Conservation (phyloP, 92 coral and sea anemone genomes). For the Epizoanthus stellaris region DNA sequence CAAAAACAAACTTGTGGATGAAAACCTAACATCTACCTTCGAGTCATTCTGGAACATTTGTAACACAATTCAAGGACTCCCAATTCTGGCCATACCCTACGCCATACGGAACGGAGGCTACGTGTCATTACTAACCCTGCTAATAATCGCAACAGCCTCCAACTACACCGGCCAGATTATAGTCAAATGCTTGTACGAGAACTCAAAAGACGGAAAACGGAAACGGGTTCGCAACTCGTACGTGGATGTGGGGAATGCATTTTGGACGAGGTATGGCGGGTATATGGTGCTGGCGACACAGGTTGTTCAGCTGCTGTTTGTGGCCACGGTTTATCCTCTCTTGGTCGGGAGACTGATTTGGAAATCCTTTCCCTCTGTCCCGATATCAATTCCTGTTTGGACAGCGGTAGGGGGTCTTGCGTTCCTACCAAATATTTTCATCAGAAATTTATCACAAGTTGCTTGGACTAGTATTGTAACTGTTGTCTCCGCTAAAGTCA, state of each 20-base stretch:
- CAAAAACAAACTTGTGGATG: constrained; percentile 45
- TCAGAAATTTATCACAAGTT: constrained; percentile 90
- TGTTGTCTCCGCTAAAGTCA: constrained; percentile 83
- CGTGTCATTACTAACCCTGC: constrained; percentile 70
- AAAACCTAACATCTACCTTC: constrained; percentile 69
- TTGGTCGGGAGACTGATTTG: constrained; percentile 87
- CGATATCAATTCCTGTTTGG: constrained; percentile 79
- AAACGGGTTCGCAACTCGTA: constrained; percentile 82
- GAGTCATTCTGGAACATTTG: constrained; percentile 98
- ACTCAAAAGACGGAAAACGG: constrained; percentile 51
- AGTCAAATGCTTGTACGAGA: constrained; percentile 84
- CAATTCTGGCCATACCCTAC: constrained; percentile 92
- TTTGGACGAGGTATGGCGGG: constrained; percentile 74
- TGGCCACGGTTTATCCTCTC: constrained; percentile 87
- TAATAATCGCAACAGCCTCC: constrained; percentile 79
- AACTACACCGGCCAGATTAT: constrained; percentile 91
- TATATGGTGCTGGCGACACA: constrained; percentile 79
- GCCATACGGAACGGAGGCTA: constrained; percentile 89
- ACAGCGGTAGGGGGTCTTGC: constrained; percentile 80
- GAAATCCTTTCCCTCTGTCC: constrained; percentile 70
- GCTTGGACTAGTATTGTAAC: constrained; percentile 97
- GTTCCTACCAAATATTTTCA: constrained; percentile 85
- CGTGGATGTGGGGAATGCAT: constrained; percentile 87
- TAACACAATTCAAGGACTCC: constrained; percentile 98
- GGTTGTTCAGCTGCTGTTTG: constrained; percentile 73